Evolutionary conservation across 2,113 vertebrate genomes (phyloP), one percentile per base, ranked within the genome.

Genomic region (Mesembrinibis cayennensis): DNA sequence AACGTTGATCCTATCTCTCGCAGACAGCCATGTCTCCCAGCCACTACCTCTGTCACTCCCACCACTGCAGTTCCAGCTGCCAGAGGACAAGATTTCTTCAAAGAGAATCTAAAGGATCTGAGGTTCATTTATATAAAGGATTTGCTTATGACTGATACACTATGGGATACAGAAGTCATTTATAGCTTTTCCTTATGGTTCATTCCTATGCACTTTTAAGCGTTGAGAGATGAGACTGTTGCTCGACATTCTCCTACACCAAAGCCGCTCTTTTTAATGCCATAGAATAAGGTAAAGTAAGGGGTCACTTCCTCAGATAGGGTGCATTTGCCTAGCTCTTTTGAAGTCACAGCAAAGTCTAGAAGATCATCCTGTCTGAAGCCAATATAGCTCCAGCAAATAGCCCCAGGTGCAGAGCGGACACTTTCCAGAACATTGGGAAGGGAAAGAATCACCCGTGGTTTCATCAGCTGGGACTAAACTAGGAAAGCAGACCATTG

Each of bases 81-180:
- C 92, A 94, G 87, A 95, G 92, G 96, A 96, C 95, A 96, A 90
- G 90, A 94, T 91, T 97, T 91, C 95, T 95, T 96, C 96, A 96
- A 94, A 96, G 90, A 34, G 58, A 94, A 94, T 94, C 96, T 95
- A 50, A 96, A 85, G 82, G 87, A 95, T 96, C 96, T 97, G 53
- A 36, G 53, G 70, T 94, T 96, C 84, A 86, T 91, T 94, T 95
- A 79, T 91, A 85, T 85, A 80, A 91, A 93, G 81, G 84, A 94
- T 94, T 97, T 97, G 87, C 85, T 95, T 94, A 93, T 94, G 96
- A 86, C 95, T 94, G 95, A 90, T 97, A 94, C 74, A 38, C 66
- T 73, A 80, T 67, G 66, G 93, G 74, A 90, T 82, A 80, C 47
- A 94, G 59, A 63, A 96, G 79, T 83, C n/a, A 78, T 90, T 93